Conservation (phyloP, 2,113 vertebrate species). For the Tricholaema leucomelas region DNA sequence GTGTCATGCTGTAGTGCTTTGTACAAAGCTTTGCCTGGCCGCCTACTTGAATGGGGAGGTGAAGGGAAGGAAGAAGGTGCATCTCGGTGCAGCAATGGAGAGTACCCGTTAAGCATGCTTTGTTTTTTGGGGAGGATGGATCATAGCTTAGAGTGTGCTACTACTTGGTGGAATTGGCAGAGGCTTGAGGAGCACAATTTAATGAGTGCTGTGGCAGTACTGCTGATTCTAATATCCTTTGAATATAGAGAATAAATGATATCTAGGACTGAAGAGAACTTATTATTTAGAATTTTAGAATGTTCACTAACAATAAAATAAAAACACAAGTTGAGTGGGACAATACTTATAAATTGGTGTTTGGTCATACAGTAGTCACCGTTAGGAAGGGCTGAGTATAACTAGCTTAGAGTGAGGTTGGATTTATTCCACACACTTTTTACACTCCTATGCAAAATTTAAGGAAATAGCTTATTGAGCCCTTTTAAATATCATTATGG, state of each 20-base stretch:
- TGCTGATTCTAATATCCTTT: not conserved
- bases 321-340: not conserved
- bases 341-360: not conserved
- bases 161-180: slow-evolving; percentile 9
- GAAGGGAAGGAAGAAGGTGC: not conserved
- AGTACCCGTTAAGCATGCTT: not conserved
- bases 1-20: not conserved
- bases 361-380: not conserved
- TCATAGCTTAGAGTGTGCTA: not conserved
- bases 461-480: not conserved
- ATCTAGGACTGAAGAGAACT: not conserved
- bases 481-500: not conserved
- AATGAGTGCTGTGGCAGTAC: not conserved
- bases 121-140: not conserved
- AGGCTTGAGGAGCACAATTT: not conserved
- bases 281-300: not conserved
- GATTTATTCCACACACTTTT: slow-evolving; percentile 23
- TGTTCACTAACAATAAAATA: not conserved
- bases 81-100: not conserved
- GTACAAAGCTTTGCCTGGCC: not conserved
- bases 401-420: slow-evolving; percentile 31
- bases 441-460: slow-evolving; percentile 25
- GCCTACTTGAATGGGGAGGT: not conserved
- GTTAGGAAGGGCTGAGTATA: not conserved
- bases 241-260: not conserved